These are phyloP conservation scores for Chlorocebus sabaeus DNA, from an alignment of 2,113 vertebrate species.

Conservation along the genomic window DNA sequence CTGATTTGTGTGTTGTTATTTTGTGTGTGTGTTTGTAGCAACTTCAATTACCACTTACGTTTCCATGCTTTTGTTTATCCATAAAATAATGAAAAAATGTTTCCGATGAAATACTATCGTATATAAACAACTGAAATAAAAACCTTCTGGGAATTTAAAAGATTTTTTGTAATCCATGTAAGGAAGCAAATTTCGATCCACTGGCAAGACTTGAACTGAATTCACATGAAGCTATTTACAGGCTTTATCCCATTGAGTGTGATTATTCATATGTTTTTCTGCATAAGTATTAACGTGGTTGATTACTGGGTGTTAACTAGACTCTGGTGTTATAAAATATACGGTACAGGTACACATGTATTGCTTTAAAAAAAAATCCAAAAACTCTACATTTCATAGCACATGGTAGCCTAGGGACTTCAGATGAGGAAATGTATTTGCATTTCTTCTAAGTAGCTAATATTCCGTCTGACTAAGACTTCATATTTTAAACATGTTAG, in stretches of 20 bases:
- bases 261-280: neutral
- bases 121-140: neutral
- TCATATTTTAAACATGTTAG: neutral
- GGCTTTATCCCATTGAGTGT: neutral
- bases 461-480: neutral
- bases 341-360: neutral
- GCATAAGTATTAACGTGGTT: neutral
- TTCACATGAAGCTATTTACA: neutral
- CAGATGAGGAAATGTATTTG: neutral
- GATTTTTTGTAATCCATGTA: neutral
- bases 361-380: neutral
- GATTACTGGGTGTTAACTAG: neutral
- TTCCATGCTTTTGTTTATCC: slow-evolving; percentile 11
- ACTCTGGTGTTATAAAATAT: neutral
- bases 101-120: neutral
- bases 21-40: neutral
- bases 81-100: neutral
- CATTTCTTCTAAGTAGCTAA: neutral
- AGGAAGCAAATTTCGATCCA: neutral
- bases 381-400: neutral
- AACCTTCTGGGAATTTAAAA: neutral
- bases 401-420: neutral
- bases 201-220: neutral
- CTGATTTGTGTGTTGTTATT: neutral
- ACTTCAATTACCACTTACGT: neutral